phyloP scores from a whole-genome alignment of 2,113 vertebrate species.

The Pao palembangensis region DNA sequence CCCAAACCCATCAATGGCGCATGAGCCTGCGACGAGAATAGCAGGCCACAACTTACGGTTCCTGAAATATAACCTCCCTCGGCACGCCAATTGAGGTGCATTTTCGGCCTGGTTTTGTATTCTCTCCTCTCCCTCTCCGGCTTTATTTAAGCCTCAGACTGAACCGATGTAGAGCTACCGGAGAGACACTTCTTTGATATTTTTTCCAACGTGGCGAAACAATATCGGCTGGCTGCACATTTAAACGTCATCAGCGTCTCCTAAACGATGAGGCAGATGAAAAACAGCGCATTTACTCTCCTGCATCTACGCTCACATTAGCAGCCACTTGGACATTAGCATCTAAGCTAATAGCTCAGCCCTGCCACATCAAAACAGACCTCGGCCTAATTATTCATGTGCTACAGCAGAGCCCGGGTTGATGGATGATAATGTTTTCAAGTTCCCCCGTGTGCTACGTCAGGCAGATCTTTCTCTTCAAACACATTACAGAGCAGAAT shows the following conservation, averaged over 20 bases:
- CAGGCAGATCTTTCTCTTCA: slow-evolving; percentile 28
- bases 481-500: slow-evolving; percentile 33
- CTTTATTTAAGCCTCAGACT: slow-evolving; percentile 59
- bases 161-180: slow-evolving; percentile 23
- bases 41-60: slow-evolving; percentile 68
- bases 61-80: slow-evolving; percentile 63
- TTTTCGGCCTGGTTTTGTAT: slow-evolving; percentile 23
- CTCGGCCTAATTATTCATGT: slow-evolving; percentile 54
- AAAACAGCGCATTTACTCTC: not conserved
- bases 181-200: not conserved
- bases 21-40: slow-evolving; percentile 69
- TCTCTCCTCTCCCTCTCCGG: slow-evolving; percentile 35
- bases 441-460: slow-evolving; percentile 35
- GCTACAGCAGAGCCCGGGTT: slow-evolving; percentile 35
- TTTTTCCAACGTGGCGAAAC: no score
- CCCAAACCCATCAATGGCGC: slow-evolving; percentile 72
- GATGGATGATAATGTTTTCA: slow-evolving; percentile 59
- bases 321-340: slow-evolving; percentile 18
- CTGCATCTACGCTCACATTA: no score
- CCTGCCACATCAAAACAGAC: slow-evolving; percentile 44
- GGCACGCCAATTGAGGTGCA: slow-evolving; percentile 52
- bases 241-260: not conserved
- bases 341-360: slow-evolving; percentile 41
- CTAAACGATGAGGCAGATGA: not conserved
- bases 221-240: not conserved